These are phyloP conservation scores for Nematostella vectensis DNA, from an alignment of 92 coral and sea anemone genomes.

Conservation along the genomic window DNA sequence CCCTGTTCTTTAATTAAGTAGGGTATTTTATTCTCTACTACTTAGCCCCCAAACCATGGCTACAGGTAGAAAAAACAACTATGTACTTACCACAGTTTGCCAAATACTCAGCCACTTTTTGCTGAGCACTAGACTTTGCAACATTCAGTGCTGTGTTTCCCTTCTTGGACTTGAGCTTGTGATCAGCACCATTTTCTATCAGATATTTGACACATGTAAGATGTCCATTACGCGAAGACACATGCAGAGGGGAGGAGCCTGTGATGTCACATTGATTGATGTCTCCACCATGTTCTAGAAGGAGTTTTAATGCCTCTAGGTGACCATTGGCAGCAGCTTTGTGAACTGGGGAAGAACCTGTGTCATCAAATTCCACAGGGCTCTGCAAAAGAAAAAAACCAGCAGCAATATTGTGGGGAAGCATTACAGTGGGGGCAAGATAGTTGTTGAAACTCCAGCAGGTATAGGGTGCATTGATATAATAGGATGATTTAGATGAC, in stretches of 20 bases:
- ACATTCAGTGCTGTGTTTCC: slow-evolving; percentile 71
- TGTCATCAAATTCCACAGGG: slow-evolving; percentile 56
- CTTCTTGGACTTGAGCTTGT: slow-evolving; percentile 57
- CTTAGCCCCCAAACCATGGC: too few species aligned
- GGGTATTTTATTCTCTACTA: too few species aligned
- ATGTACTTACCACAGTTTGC: slow-evolving; percentile 60
- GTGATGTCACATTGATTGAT: slow-evolving; percentile 57
- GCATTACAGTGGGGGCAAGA: background rate
- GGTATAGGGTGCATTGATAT: too few species aligned
- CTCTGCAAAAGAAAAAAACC: slow-evolving; percentile 36
- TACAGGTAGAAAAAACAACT: too few species aligned
- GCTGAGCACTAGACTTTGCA: slow-evolving; percentile 75
- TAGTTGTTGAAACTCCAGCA: background rate
- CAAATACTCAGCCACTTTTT: slow-evolving; percentile 68
- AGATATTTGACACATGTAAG: slow-evolving; percentile 69
- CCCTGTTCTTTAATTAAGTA: too few species aligned
- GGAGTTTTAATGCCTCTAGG: slow-evolving; percentile 50
- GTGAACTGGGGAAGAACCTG: slow-evolving; percentile 78
- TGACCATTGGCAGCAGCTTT: slow-evolving; percentile 91
- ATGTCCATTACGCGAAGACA: slow-evolving; percentile 89
- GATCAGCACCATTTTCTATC: slow-evolving; percentile 76
- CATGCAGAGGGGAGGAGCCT: slow-evolving; percentile 78
- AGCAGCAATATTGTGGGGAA: background rate
- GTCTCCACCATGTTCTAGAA: slow-evolving; percentile 65
- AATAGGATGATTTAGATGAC: too few species aligned